These are phyloP conservation scores for Periophthalmus modestus DNA, from an alignment of 2,113 vertebrate genomes.

Conservation along the genomic window DNA sequence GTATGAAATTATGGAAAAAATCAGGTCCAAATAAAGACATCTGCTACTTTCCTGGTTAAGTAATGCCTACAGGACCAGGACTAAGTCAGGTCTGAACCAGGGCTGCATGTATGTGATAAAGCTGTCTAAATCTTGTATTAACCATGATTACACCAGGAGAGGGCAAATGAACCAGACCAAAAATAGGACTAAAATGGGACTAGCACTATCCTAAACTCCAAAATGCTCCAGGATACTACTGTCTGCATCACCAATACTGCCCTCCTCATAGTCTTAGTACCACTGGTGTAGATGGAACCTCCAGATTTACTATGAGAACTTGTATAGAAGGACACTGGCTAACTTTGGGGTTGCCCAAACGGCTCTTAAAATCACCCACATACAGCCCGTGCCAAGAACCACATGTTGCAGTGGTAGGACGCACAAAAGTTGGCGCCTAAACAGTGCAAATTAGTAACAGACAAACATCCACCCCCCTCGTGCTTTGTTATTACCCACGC, in stretches of 20 bases:
- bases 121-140: background rate
- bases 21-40: background rate
- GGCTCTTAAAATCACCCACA: background rate
- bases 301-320: background rate
- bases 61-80: background rate
- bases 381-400: background rate
- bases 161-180: background rate
- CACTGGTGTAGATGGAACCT: background rate
- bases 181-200: background rate
- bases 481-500: background rate
- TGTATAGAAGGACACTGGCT: background rate
- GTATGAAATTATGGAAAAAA: background rate
- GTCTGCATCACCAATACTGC: background rate
- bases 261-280: background rate
- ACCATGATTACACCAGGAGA: background rate
- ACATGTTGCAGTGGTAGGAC: background rate
- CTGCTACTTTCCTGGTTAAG: background rate
- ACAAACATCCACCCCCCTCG: background rate
- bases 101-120: background rate
- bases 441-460: background rate
- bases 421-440: conserved; percentile 23
- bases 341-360: background rate
- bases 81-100: background rate
- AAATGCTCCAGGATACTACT: background rate
- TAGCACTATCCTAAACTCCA: background rate